A percentile compares a stretch with the other conserved stretches of the same genome.
phyloP scores from a whole-genome alignment of 2,113 vertebrate genomes.

The Oncorhynchus kisutch region DNA sequence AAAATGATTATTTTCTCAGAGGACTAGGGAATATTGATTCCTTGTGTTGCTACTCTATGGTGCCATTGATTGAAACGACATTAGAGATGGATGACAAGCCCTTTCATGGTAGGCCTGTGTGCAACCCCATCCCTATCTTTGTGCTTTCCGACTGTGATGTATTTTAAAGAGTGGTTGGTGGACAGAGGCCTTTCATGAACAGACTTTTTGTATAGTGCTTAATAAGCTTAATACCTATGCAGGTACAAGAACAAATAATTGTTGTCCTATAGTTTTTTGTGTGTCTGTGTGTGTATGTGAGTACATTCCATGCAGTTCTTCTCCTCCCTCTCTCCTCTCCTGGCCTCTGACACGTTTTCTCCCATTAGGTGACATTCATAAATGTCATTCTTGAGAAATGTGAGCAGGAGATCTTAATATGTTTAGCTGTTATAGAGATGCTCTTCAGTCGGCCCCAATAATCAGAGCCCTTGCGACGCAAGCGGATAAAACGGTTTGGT shows the following conservation, averaged over 20 bases:
- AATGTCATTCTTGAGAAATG: conserved; percentile 63
- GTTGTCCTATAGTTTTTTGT: not conserved
- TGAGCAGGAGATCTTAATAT: no score
- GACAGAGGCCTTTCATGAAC: not conserved
- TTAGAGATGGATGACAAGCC: conserved; percentile 34
- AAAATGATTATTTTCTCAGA: conserved; percentile 26
- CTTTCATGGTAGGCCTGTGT: conserved; percentile 23
- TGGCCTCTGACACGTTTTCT: conserved; percentile 10
- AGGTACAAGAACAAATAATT: not conserved
- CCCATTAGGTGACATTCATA: conserved; percentile 41
- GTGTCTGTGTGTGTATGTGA: not conserved
- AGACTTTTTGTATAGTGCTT: not conserved
- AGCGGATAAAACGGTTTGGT: conserved; percentile 25
- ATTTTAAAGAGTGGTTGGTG: conserved; percentile 23
- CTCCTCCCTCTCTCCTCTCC: conserved; percentile 34
- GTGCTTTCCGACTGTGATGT: conserved; percentile 26
- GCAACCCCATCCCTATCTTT: conserved; percentile 2
- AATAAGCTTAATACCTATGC: not conserved
- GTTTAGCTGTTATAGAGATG: no score
- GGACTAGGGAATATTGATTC: conserved; percentile 42
- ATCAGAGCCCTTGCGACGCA: no score
- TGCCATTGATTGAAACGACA: conserved; percentile 42
- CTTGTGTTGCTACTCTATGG: conserved; percentile 27
- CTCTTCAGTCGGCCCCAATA: no score
- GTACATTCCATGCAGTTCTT: conserved; percentile 19